Evolutionary conservation across 1,140 invertebrate species (phyloP), one percentile per base, ranked within the genome.

Genomic region (Apocrypta bakeri): DNA sequence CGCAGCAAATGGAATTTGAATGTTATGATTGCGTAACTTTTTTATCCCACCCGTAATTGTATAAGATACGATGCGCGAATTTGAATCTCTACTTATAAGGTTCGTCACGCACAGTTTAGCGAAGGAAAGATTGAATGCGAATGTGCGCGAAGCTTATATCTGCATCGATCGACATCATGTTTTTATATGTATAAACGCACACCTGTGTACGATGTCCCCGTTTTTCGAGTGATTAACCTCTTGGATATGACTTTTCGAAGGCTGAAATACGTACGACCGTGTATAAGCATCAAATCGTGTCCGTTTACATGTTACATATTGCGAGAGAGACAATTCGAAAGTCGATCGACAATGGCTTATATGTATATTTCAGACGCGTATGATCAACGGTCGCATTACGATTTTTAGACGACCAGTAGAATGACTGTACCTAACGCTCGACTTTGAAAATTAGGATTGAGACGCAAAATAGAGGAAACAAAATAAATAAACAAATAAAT

Each of bases 151-250:
- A 7, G 25, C 27, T 71, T 56, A 17, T 77, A 77, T 42, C 17
- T 6, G 48, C 17, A 56, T n/a, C 17, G 48, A n/a, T 56, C 17
- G 48, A 56, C 48, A n/a, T 56, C 48, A 56, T 56, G 48, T 56
- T 56, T 56, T 56, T 37, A 21, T 56, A 56, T 37, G 9, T 4
- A 37, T 37, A 37, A 37, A 2, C 33, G 33, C 3, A 4, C 33
- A 56, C 48, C 17, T 56, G 48, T 56, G 48, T 11, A 56, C n/a
- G 12, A 42, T 64, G 24, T 66, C 48, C 48, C 48, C 48, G 48
- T 27, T 83, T 83, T 79, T 82, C 2, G 82, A 83, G 82, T 83
- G 82, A 83, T 83, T 83, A 79, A 83, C 82, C 69, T 64, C 75
- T 83, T 83, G 82, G 82, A 79, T 66, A 61, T 56, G 69, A 79